Base-by-base conservation (phyloP, 2,888 invertebrate species). In the Lamellibrachia columna region DNA sequence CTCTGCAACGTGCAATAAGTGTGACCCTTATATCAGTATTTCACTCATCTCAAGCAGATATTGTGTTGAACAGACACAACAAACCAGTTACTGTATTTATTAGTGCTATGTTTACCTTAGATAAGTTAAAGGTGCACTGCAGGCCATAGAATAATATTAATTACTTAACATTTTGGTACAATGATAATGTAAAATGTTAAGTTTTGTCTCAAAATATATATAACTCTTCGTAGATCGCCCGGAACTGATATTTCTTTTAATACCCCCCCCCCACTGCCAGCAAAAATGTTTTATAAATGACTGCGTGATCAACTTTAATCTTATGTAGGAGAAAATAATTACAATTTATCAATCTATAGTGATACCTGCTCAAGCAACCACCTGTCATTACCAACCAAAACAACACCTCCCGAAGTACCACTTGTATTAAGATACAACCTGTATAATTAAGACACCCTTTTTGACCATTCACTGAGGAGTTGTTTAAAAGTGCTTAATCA, bases 1-100 rank as follows among this genome's bases (percentile, higher is more conserved):
- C 99, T 60, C 97, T 99, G 97, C 8, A 92, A 75, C 0, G 75
- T 75, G 75, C 75, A 93, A 4, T 8, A 75, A 75, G 22, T 75
- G 22, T 75, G 22, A 75, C 75, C n/a, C 1, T 60, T 75, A 75
- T 75, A 15, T 55, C 4, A 9, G 9, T 55, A 55, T 55, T 55
- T 7, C 22, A 75, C 75, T 22, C 22, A 75, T 75, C 53, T 53
- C 15, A 4, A 60, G 15, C 11, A 11, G 22, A 15, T 11, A 15
- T 9, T 15, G 60, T 15, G 4, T 15, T 40, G 40, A 40, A 40
- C 1, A 1, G 40, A 40, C 40, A 40, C 40, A 40, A 40, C 40
- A 40, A 40, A 40, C 40, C 40, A 40, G 40, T 40, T 40, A 40
- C 40, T 40, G 40, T 40, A 40, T 40, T 40, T 40, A 40, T 40